phyloP scores from a whole-genome alignment of 2,888 invertebrate species.

The Lasioglossum lativentre region DNA sequence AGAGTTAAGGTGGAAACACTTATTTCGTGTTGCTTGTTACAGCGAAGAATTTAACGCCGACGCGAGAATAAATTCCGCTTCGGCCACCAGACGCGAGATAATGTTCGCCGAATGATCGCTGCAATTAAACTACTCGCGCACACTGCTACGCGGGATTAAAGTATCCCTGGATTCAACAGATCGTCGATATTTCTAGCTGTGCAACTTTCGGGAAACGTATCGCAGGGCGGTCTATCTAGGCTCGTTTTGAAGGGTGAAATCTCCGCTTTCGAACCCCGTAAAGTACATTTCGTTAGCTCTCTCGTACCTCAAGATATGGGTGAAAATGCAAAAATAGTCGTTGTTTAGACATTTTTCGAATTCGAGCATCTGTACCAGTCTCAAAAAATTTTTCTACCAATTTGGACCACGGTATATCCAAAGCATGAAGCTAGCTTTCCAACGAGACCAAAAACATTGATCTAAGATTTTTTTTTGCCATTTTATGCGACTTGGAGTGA shows the following conservation, averaged over 20 bases:
- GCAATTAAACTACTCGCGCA: neutral
- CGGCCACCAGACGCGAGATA: neutral
- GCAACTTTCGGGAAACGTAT: neutral
- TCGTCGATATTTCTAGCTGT: neutral
- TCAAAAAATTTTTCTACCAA: neutral
- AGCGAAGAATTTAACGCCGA: conserved; percentile 4
- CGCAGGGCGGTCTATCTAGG: accelerated
- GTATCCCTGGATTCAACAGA: neutral
- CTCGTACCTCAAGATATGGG: neutral
- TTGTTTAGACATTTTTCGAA: neutral
- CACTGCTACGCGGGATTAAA: too few species aligned
- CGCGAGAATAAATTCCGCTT: neutral
- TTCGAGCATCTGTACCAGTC: neutral
- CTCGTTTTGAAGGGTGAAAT: neutral
- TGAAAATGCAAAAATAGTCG: neutral
- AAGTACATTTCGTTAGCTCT: too few species aligned
- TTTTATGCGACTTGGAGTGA: neutral
- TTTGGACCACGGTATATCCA: accelerated
- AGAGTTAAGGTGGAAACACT: conserved; percentile 70
- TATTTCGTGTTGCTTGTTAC: conserved; percentile 19
- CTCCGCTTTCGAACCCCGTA: neutral
- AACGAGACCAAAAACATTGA: neutral
- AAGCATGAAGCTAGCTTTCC: neutral
- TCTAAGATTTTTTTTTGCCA: neutral
- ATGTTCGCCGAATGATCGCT: neutral